These are phyloP conservation scores for Mus pahari DNA, from an alignment of 2,113 vertebrate genomes.

Conservation along the genomic window DNA sequence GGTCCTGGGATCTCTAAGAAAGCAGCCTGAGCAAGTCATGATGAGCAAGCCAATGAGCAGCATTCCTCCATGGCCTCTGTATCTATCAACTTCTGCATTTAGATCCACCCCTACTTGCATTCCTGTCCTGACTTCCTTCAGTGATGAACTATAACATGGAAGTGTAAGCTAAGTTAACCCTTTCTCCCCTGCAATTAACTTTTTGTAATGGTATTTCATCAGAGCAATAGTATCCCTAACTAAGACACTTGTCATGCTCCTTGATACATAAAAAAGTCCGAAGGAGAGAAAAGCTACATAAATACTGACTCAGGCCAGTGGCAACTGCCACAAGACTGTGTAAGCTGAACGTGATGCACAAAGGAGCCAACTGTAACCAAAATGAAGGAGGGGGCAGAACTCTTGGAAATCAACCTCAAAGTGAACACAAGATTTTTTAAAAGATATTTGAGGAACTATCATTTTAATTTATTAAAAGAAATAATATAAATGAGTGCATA, in stretches of 20 bases:
- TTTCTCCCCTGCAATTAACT: neutral
- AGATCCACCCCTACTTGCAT: neutral
- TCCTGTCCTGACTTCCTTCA: neutral
- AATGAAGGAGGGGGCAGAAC: neutral
- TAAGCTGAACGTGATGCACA: neutral
- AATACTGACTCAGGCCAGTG: neutral
- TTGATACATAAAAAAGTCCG: neutral
- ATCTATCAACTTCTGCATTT: neutral
- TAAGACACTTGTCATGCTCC: neutral
- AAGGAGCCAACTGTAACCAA: neutral
- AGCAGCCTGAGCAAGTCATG: neutral
- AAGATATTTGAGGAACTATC: neutral
- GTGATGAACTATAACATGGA: neutral
- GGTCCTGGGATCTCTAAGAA: neutral
- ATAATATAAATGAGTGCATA: neutral
- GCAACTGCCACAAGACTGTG: neutral
- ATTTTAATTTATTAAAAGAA: constrained; percentile 20
- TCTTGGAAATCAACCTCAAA: neutral
- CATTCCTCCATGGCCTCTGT: neutral
- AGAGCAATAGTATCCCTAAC: neutral
- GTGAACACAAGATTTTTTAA: neutral
- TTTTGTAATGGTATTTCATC: neutral
- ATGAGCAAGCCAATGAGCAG: neutral
- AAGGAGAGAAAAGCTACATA: neutral
- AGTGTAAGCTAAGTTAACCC: neutral